Conservation (phyloP, 2,113 vertebrate genomes). For the Alligator sinensis region DNA sequence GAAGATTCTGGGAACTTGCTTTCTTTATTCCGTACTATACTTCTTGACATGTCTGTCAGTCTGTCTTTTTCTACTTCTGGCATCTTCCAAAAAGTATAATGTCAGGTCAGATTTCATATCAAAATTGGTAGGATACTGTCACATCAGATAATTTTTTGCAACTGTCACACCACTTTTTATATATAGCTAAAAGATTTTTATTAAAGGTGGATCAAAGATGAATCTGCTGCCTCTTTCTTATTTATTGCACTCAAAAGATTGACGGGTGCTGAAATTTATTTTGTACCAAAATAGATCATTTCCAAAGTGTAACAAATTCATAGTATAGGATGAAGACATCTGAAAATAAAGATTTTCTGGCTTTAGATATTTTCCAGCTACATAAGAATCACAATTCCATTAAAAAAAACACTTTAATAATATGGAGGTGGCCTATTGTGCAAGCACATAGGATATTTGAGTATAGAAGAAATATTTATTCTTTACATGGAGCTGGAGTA, state of each 20-base stretch:
- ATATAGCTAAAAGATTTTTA: slow-evolving; percentile 56
- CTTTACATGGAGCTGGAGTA: background rate
- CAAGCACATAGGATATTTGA: background rate
- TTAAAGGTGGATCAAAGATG: slow-evolving; percentile 54
- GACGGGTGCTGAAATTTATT: background rate
- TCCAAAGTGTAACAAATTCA: background rate
- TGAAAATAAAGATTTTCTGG: background rate
- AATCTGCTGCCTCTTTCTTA: slow-evolving; percentile 14
- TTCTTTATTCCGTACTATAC: background rate
- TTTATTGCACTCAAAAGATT: background rate
- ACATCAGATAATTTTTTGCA: background rate
- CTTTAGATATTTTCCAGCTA: background rate
- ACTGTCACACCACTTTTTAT: background rate
- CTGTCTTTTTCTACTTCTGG: slow-evolving; percentile 21
- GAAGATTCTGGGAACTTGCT: background rate
- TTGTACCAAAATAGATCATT: background rate
- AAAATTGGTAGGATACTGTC: slow-evolving; percentile 32
- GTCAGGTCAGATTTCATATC: slow-evolving; percentile 28
- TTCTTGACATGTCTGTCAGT: background rate
- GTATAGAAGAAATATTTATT: background rate
- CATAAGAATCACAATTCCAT: background rate
- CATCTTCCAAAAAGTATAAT: slow-evolving; percentile 53
- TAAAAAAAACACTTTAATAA: background rate
- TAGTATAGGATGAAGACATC: background rate
- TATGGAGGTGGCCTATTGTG: background rate